phyloP scores from a whole-genome alignment of 2,888 invertebrate species.

The Lagria hirta region DNA sequence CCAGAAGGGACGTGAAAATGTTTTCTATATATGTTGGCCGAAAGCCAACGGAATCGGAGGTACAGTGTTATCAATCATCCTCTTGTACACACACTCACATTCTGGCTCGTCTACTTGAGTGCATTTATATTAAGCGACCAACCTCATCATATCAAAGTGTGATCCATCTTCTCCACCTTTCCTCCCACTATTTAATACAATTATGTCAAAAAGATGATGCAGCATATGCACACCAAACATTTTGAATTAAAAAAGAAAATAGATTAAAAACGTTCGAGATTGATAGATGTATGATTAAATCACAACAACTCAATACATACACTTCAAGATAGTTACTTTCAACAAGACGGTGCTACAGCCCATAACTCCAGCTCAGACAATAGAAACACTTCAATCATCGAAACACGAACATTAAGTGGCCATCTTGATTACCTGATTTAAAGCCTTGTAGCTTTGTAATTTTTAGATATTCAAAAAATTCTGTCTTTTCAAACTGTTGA shows the following conservation, averaged over 20 bases:
- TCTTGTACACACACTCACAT: slow-evolving; percentile 36
- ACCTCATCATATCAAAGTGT: slow-evolving; percentile 51
- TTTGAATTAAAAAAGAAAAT: slow-evolving; percentile 10
- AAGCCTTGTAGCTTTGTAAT: too few relatives aligned
- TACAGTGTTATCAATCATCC: slow-evolving; percentile 45
- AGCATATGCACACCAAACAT: slow-evolving; percentile 11
- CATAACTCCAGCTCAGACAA: too few relatives aligned
- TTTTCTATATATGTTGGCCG: slow-evolving; percentile 32
- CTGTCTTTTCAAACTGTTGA: too few relatives aligned
- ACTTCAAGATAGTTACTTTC: too few relatives aligned
- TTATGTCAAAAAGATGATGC: slow-evolving; percentile 31
- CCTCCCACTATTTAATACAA: slow-evolving; percentile 31
- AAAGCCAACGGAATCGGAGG: slow-evolving; percentile 36
- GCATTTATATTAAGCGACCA: slow-evolving; percentile 43
- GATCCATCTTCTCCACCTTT: slow-evolving; percentile 48
- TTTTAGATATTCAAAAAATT: too few relatives aligned
- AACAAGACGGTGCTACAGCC: too few relatives aligned
- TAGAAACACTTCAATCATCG: too few relatives aligned
- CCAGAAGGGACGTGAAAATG: slow-evolving; percentile 18
- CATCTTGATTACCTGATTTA: too few relatives aligned
- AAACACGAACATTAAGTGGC: too few relatives aligned
- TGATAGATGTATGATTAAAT: too few relatives aligned
- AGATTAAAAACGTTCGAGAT: neutral
- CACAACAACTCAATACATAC: too few relatives aligned
- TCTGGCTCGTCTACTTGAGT: slow-evolving; percentile 36